Evolutionary conservation across 2,888 invertebrate genomes (phyloP), one percentile per base, ranked within the genome.

Genomic region (Lasioglossum leucozonium): DNA sequence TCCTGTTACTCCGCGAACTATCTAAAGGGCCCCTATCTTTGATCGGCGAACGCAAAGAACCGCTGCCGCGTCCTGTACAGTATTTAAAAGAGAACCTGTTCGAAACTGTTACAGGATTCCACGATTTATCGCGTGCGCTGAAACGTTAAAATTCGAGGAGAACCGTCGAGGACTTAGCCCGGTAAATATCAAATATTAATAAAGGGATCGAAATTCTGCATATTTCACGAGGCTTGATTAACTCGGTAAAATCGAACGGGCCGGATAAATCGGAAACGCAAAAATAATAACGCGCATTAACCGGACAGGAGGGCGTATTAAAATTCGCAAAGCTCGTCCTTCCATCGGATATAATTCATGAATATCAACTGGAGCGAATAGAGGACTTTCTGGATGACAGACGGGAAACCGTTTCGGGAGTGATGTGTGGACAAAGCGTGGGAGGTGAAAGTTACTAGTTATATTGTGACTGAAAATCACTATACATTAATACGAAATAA

Each of bases 1-100:
- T 72, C 40, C 55, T n/a, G 75, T 51, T 51, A 51, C 51, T 51
- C 51, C 51, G 22, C 10, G 51, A 51, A 51, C 37, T 73, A 51
- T 11, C 55, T 26, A 47, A 72, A 74, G 40, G 58, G 74, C 40
- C 71, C 34, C 34, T 30, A 8, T 62, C 65, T 22, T 0, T 26
- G 62, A 62, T 62, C 72, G n/a, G n/a, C 22, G 10, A 51, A 51
- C 51, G 51, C 51, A 22, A 51, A 22, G 51, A n/a, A 51, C 51
- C 0, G 22, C 51, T 10, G 0, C 51, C 51, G 10, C 10, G n/a
- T 10, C 10, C 51, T 51, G 0, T 10, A 51, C 22, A 51, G n/a
- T 51, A 51, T 51, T 51, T 51, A 51, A 10, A 51, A 22, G 51
- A 51, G 51, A 51, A n/a, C 51, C 51, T 10, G 51, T 22, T n/a